Percentiles rank a stretch among this genome's conserved stretches.
These are phyloP conservation scores for Tinea semifulvella DNA, from an alignment of 2,888 invertebrate species.

Conservation along the genomic window DNA sequence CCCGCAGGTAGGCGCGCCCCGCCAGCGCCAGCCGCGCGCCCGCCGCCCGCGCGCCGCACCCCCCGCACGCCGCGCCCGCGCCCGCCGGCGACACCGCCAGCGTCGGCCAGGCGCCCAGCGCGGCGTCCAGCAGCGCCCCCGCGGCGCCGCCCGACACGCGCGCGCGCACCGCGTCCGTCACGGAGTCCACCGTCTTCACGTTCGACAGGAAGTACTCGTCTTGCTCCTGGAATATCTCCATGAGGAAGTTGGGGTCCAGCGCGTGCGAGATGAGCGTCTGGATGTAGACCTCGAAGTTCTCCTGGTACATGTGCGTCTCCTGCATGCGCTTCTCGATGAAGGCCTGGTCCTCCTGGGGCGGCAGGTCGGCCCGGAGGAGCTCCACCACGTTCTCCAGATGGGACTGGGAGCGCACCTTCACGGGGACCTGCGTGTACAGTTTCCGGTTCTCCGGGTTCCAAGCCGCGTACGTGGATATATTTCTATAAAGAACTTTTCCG, in stretches of 20 bases:
- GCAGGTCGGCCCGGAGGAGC: conserved; percentile 77
- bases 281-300: conserved; percentile 91
- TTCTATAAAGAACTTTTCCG: conserved; percentile 83
- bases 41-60: conserved; percentile 69
- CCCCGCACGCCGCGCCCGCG: conserved; percentile 71
- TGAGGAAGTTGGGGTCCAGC: conserved; percentile 86
- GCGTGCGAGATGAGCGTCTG: conserved; percentile 92
- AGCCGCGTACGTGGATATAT: conserved; percentile 89
- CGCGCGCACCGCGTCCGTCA: conserved; percentile 77
- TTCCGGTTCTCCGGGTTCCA: conserved; percentile 86
- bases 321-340: conserved; percentile 80
- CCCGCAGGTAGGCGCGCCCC: conserved; percentile 86
- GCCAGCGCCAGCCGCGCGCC: conserved; percentile 78
- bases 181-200: conserved; percentile 85
- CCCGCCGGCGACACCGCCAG: conserved; percentile 68
- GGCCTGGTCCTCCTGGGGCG: conserved; percentile 73
- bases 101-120: conserved; percentile 80
- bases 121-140: conserved; percentile 69
- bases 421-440: conserved; percentile 80
- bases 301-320: conserved; percentile 80
- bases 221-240: conserved; percentile 90
- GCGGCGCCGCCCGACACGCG: conserved; percentile 62
- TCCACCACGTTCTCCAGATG: conserved; percentile 84
- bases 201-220: conserved; percentile 91
- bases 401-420: conserved; percentile 78